Evolutionary conservation across 1,140 invertebrate genomes (phyloP).

Genomic region (Hirudo medicinalis): DNA sequence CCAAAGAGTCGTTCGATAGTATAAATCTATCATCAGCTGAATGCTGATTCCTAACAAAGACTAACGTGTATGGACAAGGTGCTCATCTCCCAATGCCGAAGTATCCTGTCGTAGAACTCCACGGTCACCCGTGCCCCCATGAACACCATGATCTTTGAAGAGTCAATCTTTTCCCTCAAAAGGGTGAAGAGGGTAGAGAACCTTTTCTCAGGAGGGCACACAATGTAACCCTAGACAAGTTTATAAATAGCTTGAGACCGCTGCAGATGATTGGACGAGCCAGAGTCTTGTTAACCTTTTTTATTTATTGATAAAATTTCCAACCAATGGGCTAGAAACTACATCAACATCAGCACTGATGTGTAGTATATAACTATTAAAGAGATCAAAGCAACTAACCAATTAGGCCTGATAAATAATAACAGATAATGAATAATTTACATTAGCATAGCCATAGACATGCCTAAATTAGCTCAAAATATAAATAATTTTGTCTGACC

Average conservation of each 20-base stretch:
- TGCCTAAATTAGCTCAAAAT: too few relatives aligned
- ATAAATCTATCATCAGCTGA: too few relatives aligned
- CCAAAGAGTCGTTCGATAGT: too few relatives aligned
- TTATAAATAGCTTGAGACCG: neutral
- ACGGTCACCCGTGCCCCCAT: constrained; percentile 96
- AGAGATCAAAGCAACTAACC: too few relatives aligned
- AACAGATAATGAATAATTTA: too few relatives aligned
- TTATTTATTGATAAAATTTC: constrained; percentile 3
- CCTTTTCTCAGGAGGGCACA: constrained; percentile 87
- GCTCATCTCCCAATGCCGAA: constrained; percentile 95
- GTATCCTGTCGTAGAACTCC: constrained; percentile 86
- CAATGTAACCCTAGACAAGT: constrained; percentile 60
- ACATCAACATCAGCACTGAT: too few relatives aligned
- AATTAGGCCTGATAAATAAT: too few relatives aligned
- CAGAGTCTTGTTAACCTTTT: too few relatives aligned
- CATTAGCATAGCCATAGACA: too few relatives aligned
- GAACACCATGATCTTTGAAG: constrained; percentile 98
- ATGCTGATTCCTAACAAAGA: constrained; percentile 26
- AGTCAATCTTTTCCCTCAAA: constrained; percentile 88
- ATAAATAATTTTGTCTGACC: constrained; percentile 42
- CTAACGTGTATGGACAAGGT: constrained; percentile 93
- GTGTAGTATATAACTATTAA: too few relatives aligned
- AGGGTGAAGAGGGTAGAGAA: constrained; percentile 95
- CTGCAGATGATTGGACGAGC: too few relatives aligned
- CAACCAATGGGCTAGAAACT: too few relatives aligned